These are phyloP conservation scores for Baryphthengus martii DNA, from an alignment of 2,113 vertebrate genomes.

Conservation along the genomic window DNA sequence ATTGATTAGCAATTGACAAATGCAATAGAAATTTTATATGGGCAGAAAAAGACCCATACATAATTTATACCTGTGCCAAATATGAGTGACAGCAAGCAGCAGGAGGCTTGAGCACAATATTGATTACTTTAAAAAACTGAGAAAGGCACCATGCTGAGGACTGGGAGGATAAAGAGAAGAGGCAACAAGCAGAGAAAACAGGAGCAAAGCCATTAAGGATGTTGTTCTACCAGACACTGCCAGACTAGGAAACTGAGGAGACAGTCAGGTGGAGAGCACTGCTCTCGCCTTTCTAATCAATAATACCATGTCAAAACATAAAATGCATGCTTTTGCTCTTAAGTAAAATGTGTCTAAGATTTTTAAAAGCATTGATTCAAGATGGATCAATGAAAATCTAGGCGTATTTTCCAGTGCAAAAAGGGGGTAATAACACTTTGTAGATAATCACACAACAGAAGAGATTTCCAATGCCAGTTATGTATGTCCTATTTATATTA, in stretches of 20 bases:
- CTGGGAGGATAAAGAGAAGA: conserved; percentile 70
- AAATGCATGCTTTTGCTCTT: conserved; percentile 98
- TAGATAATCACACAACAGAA: conserved; percentile 80
- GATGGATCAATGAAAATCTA: conserved; percentile 90
- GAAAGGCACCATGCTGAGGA: conserved; percentile 75
- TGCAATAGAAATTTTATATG: conserved; percentile 91
- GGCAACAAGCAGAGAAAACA: conserved; percentile 74
- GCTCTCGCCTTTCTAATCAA: conserved; percentile 80
- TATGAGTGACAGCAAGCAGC: conserved; percentile 89
- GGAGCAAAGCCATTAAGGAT: conserved; percentile 94
- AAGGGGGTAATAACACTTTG: conserved; percentile 87
- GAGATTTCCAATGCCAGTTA: conserved; percentile 54
- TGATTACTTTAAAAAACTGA: conserved; percentile 87
- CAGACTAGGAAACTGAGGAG: conserved; percentile 65
- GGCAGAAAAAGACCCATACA: conserved; percentile 87
- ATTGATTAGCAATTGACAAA: conserved; percentile 92
- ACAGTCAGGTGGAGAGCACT: conserved; percentile 70
- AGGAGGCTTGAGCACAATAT: conserved; percentile 82
- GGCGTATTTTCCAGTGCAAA: conserved; percentile 84
- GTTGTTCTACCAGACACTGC: conserved; percentile 84
- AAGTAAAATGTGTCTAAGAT: conserved; percentile 96
- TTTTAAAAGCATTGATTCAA: conserved; percentile 98
- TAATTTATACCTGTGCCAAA: conserved; percentile 90
- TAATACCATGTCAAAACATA: conserved; percentile 95
- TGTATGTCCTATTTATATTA: conserved; percentile 73